Evolutionary conservation across 2,888 invertebrate species (phyloP), one percentile per base, ranked within the genome.

Genomic region (Lasioglossum malachurum): DNA sequence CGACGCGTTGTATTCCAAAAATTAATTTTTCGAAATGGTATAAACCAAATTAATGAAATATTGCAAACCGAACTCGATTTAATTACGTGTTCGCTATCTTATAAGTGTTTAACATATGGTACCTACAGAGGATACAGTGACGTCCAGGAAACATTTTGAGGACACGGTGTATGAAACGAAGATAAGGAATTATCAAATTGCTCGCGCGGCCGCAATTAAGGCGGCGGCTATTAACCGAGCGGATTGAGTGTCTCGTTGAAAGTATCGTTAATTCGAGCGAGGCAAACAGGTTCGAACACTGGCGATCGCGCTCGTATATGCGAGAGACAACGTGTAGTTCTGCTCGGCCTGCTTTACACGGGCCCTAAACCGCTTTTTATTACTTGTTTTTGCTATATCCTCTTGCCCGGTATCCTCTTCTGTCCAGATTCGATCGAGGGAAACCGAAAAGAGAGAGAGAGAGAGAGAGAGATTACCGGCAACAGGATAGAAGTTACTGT

Each of bases 401-500:
- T n/a, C 60, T 10, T 27, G 67, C 16, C 86, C 84, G 67, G 67
- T 81, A 64, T 80, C 78, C 23, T 74, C 84, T 77, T 80, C 71
- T 23, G 41, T 53, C 23, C 38, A 27, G n/a, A 46, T 44, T 71
- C 82, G 76, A 88, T 84, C 76, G 79, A 67, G 49, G 41, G 41
- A 41, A 87, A 79, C 49, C 57, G 49, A 49, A 73, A 46, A 67
- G 67, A 67, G 7, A 16, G 44, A 44, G 44, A 31, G 46, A 35
- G 23, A 67, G 64, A 67, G 7, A 16, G 46, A 27, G 44, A 23
- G 23, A 23, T 10, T 23, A 53, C 8, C 8, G 53, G 23, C 53
- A 53, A 53, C 23, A 53, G 8, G 23, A 84, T 60, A 90, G 86
- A 80, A 90, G 71, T 84, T 85, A 87, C 77, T 69, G 82, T 87